Base-by-base conservation (phyloP, 2,888 invertebrate genomes). In the Dynastes grantii region DNA sequence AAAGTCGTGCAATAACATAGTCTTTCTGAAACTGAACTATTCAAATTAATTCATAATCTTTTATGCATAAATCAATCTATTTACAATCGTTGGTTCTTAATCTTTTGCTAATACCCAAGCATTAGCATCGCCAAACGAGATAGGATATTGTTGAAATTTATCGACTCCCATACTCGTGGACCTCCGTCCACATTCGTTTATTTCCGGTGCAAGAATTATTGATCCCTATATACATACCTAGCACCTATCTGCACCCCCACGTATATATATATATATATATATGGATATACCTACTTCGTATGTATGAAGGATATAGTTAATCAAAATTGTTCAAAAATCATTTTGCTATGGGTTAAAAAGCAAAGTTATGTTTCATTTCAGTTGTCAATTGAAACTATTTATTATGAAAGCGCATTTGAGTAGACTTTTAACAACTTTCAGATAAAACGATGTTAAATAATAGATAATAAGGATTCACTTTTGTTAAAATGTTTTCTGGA, bases 71-170 rank as follows among this genome's bases (percentile, higher is more conserved):
- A 68, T 22, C 51, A 68, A 45, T 29, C 49, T 68, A 49, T 68
- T 68, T 68, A 27, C 37, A 49, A 27, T 49, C 49, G 68, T 49
- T 29, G 8, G 22, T 27, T 5, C 68, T 68, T 68, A 68, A 68
- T 49, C 68, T 45, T 68, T 68, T 37, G 49, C 49, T 51, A 68
- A 68, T 51, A 53, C 16, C 53, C n/a, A 16, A n/a, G 53, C 16
- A 53, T 53, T 53, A 22, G 16, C 68, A 13, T 68, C 29, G 68
- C 49, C 49, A 2, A 58, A 45, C 40, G 61, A 58, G 73, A 81
- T 80, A 80, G 81, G 83, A 84, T 84, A 85, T 84, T 85, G 84
- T 85, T 85, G 84, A 73, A 85, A 84, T 84, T 83, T 87, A 86
- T 87, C 85, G 87, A 86, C 84, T 85, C 84, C 84, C 64, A 78